A percentile compares a stretch with the other conserved stretches of the same genome.
These are phyloP conservation scores for Cherax quadricarinatus DNA, from an alignment of 1,140 invertebrate species.

Conservation along the genomic window DNA sequence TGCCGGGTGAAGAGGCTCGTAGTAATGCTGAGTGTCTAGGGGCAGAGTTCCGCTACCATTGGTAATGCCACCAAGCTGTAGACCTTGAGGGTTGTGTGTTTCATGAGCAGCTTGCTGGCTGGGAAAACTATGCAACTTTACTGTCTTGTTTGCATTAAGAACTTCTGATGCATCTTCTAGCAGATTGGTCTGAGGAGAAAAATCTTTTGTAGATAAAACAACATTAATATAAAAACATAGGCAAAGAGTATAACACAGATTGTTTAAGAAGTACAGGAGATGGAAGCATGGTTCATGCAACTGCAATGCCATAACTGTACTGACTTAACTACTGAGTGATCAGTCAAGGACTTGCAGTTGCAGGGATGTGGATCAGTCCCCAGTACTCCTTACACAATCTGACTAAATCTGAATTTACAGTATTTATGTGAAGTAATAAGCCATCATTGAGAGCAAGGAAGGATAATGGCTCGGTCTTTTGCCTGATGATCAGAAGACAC, in stretches of 20 bases:
- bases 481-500: no score
- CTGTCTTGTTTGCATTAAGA: conserved; percentile 23
- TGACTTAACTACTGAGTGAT: no score
- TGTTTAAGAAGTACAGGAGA: not conserved
- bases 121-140: conserved; percentile 40
- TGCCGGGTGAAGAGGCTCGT: conserved; percentile 47
- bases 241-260: not conserved
- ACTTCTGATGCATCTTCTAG: conserved; percentile 43
- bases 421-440: no score
- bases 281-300: not conserved
- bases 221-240: not conserved
- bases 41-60: conserved; percentile 29
- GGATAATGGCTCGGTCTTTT: no score
- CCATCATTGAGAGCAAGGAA: no score
- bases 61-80: conserved; percentile 41
- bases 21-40: conserved; percentile 55
- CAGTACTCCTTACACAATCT: no score
- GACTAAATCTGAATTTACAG: no score
- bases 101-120: conserved; percentile 11
- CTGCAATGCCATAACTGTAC: not conserved
- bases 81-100: conserved; percentile 16
- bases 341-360: no score
- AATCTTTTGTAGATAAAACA: not conserved
- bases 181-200: conserved; percentile 41
- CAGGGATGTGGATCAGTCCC: no score